Conservation (phyloP, 2,797 vertebrate species). For the Toxotes lorentzi region DNA sequence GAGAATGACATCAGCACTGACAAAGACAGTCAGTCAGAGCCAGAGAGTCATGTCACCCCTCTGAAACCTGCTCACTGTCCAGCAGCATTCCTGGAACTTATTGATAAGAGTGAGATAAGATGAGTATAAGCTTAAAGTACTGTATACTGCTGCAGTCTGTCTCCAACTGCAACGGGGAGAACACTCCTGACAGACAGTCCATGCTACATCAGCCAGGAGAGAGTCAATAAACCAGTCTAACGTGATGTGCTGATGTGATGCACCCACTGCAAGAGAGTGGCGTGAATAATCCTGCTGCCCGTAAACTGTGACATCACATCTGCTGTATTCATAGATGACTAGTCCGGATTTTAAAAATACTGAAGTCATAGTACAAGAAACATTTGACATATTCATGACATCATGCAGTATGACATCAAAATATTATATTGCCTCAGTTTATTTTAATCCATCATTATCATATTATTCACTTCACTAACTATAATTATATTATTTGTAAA, state of each 20-base stretch:
- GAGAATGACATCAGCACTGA: slow-evolving; percentile 72
- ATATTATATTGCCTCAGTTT: too few species aligned
- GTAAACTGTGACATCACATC: slow-evolving; percentile 57
- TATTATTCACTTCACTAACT: too few species aligned
- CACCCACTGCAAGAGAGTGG: slow-evolving; percentile 56
- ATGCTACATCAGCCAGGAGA: slow-evolving; percentile 24
- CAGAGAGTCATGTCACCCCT: slow-evolving; percentile 47
- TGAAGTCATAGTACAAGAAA: neutral
- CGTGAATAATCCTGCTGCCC: slow-evolving; percentile 56
- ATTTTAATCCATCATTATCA: too few species aligned
- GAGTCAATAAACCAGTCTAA: slow-evolving; percentile 41
- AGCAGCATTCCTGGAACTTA: slow-evolving; percentile 56
- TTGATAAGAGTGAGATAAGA: too few species aligned
- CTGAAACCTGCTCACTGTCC: slow-evolving; percentile 36
- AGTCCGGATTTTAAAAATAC: neutral
- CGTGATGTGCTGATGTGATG: slow-evolving; percentile 59
- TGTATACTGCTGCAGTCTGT: neutral
- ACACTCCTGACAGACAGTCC: slow-evolving; percentile 20
- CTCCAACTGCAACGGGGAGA: slow-evolving; percentile 26
- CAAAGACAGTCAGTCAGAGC: slow-evolving; percentile 33
- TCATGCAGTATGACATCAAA: too few species aligned
- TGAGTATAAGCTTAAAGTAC: slow-evolving; percentile 32
- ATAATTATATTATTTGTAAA: too few species aligned
- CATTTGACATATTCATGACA: too few species aligned
- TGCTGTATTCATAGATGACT: slow-evolving; percentile 27